Evolutionary conservation across 2,888 invertebrate genomes (phyloP), one percentile per base, ranked within the genome.

Genomic region (Germaria angustata): DNA sequence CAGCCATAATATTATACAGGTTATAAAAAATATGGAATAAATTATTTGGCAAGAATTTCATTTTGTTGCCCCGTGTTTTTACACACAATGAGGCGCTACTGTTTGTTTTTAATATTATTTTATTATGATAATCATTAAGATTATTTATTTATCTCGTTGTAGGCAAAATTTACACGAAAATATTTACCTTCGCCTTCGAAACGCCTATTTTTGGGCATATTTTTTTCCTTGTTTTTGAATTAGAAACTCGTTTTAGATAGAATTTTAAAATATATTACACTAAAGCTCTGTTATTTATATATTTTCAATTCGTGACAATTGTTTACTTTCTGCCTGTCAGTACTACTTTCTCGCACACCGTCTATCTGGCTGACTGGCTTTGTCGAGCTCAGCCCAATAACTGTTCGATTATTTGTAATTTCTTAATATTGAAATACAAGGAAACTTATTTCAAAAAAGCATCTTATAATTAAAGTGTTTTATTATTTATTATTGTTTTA

Each of bases 181-280:
- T 22, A 81, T 84, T 82, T 86, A 88, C 89, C 88, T 87, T 86
- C 85, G 59, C 86, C 84, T 49, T 89, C 89, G 71, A 85, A 89
- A 46, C 90, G 87, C 72, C 91, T 90, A 87, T 90, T 90, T 80
- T 90, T 90, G 24, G 86, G 88, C 87, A 89, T 89, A 44, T 84
- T 85, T 17, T 5, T 53, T 41, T 4, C 24, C 32, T 59, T 39
- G n/a, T 53, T 51, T 46, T 11, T 61, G n/a, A n/a, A n/a, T n/a
- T n/a, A n/a, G n/a, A n/a, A n/a, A n/a, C n/a, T n/a, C n/a, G 9
- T 13, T 46, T 20, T 32, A 61, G 9, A 17, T 20, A 28, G 28
- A 13, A 9, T 51, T 36, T 17, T 20, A 17, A 11, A 24, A 13
- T 13, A 39, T 61, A 36, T 68, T 41, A 20, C 13, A n/a, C n/a